These are phyloP conservation scores for Tiliacea citrago DNA, from an alignment of 2,888 invertebrate genomes.

Conservation along the genomic window DNA sequence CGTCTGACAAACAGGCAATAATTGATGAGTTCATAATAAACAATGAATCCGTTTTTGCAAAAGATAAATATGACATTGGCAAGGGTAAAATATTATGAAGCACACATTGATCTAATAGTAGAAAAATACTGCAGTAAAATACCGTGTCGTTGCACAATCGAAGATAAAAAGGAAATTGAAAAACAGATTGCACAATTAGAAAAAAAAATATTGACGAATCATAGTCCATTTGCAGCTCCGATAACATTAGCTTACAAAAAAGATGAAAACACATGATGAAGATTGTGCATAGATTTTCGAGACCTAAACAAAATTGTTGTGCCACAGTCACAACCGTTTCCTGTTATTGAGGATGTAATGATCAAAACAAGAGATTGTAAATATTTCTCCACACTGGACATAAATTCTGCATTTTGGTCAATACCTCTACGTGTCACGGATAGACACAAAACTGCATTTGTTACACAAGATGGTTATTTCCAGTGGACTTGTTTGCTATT, in stretches of 20 bases:
- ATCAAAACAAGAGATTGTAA: conserved; percentile 70
- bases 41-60: no score
- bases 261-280: conserved; percentile 17
- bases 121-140: neutral
- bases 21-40: no score
- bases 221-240: conserved; percentile 58
- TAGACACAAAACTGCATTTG: no score
- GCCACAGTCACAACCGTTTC: conserved; percentile 9
- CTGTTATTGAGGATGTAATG: conserved; percentile 68
- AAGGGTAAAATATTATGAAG: no score
- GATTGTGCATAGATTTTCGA: conserved; percentile 19
- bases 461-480: no score
- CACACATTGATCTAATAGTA: no score
- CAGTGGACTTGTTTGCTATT: no score
- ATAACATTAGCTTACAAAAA: conserved; percentile 13
- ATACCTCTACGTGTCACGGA: neutral
- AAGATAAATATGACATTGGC: no score
- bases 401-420: conserved; percentile 77
- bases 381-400: conserved; percentile 71
- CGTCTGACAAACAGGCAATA: no score
- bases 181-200: neutral
- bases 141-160: neutral
- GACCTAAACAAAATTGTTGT: conserved; percentile 22
- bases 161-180: neutral
- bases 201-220: neutral